Conservation (phyloP, 53 echinoderm and acorn worm species). For the Temnopleurus reevesii region DNA sequence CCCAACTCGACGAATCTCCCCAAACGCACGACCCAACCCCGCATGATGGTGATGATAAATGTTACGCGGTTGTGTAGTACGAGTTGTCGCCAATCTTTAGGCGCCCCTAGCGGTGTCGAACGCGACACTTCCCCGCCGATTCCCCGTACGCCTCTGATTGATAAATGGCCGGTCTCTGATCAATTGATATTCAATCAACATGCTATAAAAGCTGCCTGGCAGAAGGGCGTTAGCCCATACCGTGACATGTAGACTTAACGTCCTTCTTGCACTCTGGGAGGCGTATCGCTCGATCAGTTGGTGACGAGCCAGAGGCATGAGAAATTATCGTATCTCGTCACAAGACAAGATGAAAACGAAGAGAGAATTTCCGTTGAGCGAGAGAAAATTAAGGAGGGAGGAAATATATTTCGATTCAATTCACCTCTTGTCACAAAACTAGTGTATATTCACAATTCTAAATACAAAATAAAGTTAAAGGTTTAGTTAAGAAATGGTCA, state of each 20-base stretch:
- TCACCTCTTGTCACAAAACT: background rate
- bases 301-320: conserved; percentile 12
- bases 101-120: conserved; percentile 19
- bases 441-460: too few relatives aligned
- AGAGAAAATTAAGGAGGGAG: background rate
- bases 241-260: too few relatives aligned
- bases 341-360: background rate
- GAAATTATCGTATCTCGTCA: conserved; percentile 26
- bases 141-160: background rate
- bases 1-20: background rate
- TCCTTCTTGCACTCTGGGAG: too few relatives aligned
- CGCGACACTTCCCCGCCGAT: conserved; percentile 30
- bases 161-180: conserved; percentile 29
- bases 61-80: background rate
- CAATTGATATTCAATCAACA: conserved; percentile 35
- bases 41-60: background rate
- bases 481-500: too few relatives aligned
- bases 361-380: background rate
- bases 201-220: too few relatives aligned
- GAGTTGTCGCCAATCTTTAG: background rate
- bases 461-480: too few relatives aligned
- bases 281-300: conserved; percentile 17
- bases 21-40: background rate
- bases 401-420: background rate
- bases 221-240: too few relatives aligned